Evolutionary conservation across 1,140 invertebrate species (phyloP), one percentile per base, ranked within the genome.

Genomic region (Trichonephila clavipes): DNA sequence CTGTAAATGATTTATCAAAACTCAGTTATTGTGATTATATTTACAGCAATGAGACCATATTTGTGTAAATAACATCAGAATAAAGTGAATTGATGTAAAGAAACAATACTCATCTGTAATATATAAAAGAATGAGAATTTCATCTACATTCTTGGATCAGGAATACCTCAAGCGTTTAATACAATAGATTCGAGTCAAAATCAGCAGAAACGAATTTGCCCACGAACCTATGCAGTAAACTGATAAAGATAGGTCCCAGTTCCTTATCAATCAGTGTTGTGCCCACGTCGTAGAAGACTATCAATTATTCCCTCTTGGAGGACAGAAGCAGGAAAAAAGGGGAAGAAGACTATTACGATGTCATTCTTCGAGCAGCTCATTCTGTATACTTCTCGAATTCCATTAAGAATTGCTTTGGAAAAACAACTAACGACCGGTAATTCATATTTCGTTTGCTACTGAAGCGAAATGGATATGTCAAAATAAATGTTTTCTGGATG

Each of bases 191-290:
- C 83, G 44, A 18, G 83, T 59, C 58, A 58, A 85, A 59, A 85
- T 85, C 83, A 85, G 83, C 58, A 61, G 58, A 51, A 85, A 85
- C 83, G 59, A 85, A 85, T 85, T 77, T 40, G 34, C 24, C 72
- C 72, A 19, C 72, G 72, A 16, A 77, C 24, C 28, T 85, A 51
- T 14, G 83, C 6, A 14, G 51, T 59, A 85, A 85, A 85, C 83
- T 85, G 83, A 85, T 85, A 85, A 51, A 59, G 51, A 16, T 16
- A 51, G 58, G 51, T 59, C 58, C n/a, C 58, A 34, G 44, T 85
- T 51, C 83, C 83, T 85, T 85, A 85, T 85, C 83, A 85, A 85
- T 85, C 83, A 85, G 83, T 59, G 58, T 58, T 28, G 83, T 61
- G 44, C 51, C 83, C 83, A 24, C 24, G 44, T 85, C 83, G 51